Evolutionary conservation across 2,888 invertebrate species (phyloP).

Genomic region (Rhimphoctona megacephalus): DNA sequence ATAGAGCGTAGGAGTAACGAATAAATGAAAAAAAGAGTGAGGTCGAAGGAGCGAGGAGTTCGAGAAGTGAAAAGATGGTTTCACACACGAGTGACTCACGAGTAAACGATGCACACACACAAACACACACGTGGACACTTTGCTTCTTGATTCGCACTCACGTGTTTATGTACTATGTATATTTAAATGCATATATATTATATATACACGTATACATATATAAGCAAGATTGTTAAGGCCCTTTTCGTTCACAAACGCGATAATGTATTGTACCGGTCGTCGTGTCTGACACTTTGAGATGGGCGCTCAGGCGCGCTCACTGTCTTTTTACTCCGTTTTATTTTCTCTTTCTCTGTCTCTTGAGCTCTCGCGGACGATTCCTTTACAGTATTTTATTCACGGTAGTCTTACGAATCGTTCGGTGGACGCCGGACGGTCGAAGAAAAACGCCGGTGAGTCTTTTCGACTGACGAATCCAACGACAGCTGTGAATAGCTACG

Average conservation of each 20-base stretch:
- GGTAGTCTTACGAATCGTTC: constrained; percentile 14
- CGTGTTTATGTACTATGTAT: constrained; percentile 22
- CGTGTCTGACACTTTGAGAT: constrained; percentile 63
- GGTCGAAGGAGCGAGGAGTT: background rate
- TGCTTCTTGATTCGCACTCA: constrained; percentile 34
- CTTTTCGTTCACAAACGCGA: constrained; percentile 58
- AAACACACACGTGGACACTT: constrained; percentile 32
- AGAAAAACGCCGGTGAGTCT: constrained; percentile 6
- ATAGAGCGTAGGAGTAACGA: constrained; percentile 47
- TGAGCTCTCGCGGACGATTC: constrained; percentile 23
- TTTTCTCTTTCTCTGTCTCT: constrained; percentile 20
- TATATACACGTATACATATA: constrained; percentile 22
- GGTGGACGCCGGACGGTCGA: background rate
- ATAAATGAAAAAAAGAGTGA: background rate
- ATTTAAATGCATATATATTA: background rate
- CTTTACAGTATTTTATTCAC: constrained; percentile 16
- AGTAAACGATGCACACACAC: constrained; percentile 19
- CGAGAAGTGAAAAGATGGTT: background rate
- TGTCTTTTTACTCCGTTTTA: constrained; percentile 36
- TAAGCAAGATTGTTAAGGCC: constrained; percentile 13
- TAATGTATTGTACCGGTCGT: constrained; percentile 59
- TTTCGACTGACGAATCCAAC: constrained; percentile 15
- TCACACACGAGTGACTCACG: constrained; percentile 29
- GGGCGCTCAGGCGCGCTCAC: constrained; percentile 20
- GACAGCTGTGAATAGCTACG: constrained; percentile 29